Base-by-base conservation (phyloP, 2,797 vertebrate species). In the Pipistrellus nathusii region DNA sequence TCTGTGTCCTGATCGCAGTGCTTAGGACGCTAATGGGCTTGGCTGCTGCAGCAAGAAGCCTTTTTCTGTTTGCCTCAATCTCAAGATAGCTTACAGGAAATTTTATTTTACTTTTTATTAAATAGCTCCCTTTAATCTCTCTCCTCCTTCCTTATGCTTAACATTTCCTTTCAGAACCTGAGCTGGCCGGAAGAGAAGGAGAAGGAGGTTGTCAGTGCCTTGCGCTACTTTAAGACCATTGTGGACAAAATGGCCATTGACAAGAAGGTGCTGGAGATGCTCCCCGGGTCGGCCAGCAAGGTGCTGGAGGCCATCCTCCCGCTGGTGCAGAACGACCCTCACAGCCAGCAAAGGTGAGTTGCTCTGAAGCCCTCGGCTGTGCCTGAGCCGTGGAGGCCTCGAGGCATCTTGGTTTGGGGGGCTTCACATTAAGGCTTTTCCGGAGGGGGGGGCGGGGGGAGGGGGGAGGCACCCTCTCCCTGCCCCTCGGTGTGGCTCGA, bases 231-330 rank as follows among this genome's bases (percentile, higher is more conserved):
- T 93, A 99, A 99, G 98, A 99, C 99, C 66, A 99, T 99, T 66
- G 99, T 99, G 97, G 99, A 99, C 98, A 99, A 99, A 98, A 99
- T 99, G 99, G 99, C 99, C 1, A 98, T 99, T 66, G 99, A 99
- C 96, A 99, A 99, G 98, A 99, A 99, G 96, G 99, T 99, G 0
- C 96, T 99, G 82, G 99, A 99, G 98, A 99, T 99, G 99, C 99
- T 99, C 48, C 99, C 99, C 0, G 99, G 99, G 59, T 99, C 99
- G 0, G 99, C 99, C 94, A 99, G 99, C 97, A 99, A 99, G 97
- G 99, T 99, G 68, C 98, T 99, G 76, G 99, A 99, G 97, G 99
- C 99, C 96, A 99, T 99, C 97, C 97, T 99, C 81, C 99, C 99
- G 15, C 97, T 99, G 98, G 99, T 99, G 93, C 99, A 99, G 96